Conservation (phyloP, 2,888 invertebrate genomes). For the Gastrophysa polygoni region DNA sequence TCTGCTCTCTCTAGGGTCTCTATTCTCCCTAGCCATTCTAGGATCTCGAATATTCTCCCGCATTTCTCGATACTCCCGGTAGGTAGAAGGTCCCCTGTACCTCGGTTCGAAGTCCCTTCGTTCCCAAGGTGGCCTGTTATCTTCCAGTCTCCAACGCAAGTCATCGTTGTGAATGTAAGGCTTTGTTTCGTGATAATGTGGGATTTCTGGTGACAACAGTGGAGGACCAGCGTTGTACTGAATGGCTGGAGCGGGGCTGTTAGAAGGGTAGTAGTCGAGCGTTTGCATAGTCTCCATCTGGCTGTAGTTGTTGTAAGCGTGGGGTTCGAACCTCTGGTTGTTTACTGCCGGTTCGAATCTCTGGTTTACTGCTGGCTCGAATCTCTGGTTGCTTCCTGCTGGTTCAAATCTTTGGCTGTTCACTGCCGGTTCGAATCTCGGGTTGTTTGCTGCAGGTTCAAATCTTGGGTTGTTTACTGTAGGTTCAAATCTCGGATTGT, state of each 20-base stretch:
- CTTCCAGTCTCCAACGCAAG: constrained; percentile 28
- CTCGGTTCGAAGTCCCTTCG: constrained; percentile 25
- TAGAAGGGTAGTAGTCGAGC: constrained; percentile 31
- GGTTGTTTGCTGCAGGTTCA: constrained; percentile 5
- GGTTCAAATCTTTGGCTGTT: too few species aligned
- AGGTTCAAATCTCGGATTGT: too few species aligned
- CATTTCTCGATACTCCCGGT: constrained; percentile 42
- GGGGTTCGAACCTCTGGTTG: constrained; percentile 20
- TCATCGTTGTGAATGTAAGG: constrained; percentile 24
- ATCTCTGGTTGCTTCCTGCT: too few species aligned
- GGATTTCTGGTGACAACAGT: constrained; percentile 27
- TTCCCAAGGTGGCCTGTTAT: constrained; percentile 28
- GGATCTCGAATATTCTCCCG: constrained; percentile 37
- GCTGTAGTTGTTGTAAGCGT: constrained; percentile 17
- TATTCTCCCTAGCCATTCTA: constrained; percentile 17
- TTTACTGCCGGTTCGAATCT: constrained; percentile 18
- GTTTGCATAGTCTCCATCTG: constrained; percentile 22
- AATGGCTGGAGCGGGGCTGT: constrained; percentile 19
- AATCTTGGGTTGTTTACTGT: constrained; percentile 24
- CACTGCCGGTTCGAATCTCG: constrained; percentile 23
- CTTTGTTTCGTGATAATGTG: constrained; percentile 31
- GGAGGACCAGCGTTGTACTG: constrained; percentile 28
- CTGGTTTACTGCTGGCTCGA: background rate
- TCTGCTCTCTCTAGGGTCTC: constrained; percentile 20
- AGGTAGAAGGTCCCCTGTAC: constrained; percentile 40